Conservation (phyloP, 2,888 invertebrate species). For the Drosophila kambysellisi region DNA sequence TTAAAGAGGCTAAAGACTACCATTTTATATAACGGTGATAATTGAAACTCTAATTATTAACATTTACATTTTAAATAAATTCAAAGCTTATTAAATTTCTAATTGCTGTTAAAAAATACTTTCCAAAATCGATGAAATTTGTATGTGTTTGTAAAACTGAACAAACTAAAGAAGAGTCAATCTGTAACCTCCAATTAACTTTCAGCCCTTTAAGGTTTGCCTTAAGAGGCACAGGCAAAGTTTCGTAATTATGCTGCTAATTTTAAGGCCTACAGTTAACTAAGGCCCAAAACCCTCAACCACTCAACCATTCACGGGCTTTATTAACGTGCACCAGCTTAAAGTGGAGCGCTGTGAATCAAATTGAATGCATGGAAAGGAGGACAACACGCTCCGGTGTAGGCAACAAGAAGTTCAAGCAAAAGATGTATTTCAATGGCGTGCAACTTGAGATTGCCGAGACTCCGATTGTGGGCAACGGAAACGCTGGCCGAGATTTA, state of each 20-base stretch:
- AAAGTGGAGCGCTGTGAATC: conserved; percentile 3
- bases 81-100: background rate
- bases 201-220: conserved; percentile 13
- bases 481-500: conserved; percentile 81
- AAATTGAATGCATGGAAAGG: conserved; percentile 47
- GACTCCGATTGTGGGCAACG: conserved; percentile 45
- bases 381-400: conserved; percentile 32
- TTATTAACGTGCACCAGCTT: conserved; percentile 18
- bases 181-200: conserved; percentile 16
- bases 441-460: conserved; percentile 52
- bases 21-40: background rate
- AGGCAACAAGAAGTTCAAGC: conserved; percentile 43
- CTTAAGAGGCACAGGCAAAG: conserved; percentile 20
- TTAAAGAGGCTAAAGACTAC: background rate
- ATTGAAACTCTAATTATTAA: no score
- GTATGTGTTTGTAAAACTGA: background rate
- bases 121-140: background rate
- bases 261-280: conserved; percentile 18
- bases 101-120: background rate
- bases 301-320: background rate
- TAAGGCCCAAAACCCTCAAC: background rate
- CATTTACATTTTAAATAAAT: no score
- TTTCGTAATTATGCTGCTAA: conserved; percentile 54
- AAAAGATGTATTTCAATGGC: conserved; percentile 65
- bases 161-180: background rate